Evolutionary conservation across 1,140 invertebrate species (phyloP).

Genomic region (Cotesia vestalis): DNA sequence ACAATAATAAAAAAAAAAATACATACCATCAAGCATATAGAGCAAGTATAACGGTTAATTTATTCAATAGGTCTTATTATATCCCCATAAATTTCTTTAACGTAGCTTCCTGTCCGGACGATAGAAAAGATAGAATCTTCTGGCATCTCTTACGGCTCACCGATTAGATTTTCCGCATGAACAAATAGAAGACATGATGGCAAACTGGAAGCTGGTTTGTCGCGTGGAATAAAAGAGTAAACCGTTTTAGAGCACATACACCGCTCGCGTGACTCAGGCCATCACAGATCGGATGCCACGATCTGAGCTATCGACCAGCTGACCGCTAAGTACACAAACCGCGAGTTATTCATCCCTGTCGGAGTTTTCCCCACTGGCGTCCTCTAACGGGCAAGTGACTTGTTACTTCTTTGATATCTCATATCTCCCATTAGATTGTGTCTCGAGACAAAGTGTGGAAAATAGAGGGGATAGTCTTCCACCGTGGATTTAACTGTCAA

Average conservation of each 20-base stretch:
- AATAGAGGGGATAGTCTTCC: too few relatives aligned
- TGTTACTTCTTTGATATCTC: neutral
- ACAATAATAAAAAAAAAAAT: too few relatives aligned
- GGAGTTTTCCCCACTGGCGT: too few relatives aligned
- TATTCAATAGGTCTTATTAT: neutral
- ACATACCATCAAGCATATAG: too few relatives aligned
- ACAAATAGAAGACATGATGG: conserved; percentile 16
- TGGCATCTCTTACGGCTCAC: neutral
- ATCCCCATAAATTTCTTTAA: neutral
- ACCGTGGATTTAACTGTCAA: too few relatives aligned
- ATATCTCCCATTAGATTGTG: neutral
- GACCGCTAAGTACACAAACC: conserved; percentile 25
- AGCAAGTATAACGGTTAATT: too few relatives aligned
- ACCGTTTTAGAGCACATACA: neutral
- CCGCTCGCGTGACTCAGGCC: conserved; percentile 21
- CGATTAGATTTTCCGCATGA: conserved; percentile 24
- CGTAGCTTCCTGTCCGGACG: neutral
- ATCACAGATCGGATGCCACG: conserved; percentile 24
- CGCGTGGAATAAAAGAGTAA: conserved; percentile 23
- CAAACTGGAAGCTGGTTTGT: conserved; percentile 4
- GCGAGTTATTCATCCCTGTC: neutral
- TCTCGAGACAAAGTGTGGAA: too few relatives aligned
- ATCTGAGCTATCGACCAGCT: conserved; percentile 18
- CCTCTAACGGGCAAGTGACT: conserved; percentile 11
- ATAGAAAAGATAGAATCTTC: neutral